These are phyloP conservation scores for Hippolais icterina DNA, from an alignment of 2,113 vertebrate genomes.

Conservation along the genomic window DNA sequence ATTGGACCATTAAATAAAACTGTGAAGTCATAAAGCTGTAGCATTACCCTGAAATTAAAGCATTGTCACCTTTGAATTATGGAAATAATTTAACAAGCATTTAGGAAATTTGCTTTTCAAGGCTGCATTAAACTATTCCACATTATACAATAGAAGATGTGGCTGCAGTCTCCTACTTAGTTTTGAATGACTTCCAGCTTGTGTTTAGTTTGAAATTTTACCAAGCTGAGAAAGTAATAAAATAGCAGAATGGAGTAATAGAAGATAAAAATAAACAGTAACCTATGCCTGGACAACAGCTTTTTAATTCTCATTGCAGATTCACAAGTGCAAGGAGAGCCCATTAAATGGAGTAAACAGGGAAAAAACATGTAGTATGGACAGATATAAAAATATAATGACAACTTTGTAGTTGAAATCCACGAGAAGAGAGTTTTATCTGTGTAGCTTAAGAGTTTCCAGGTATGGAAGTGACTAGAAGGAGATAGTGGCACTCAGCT, in stretches of 20 bases:
- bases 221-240: slow-evolving; percentile 47
- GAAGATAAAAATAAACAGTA: not conserved
- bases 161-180: not conserved
- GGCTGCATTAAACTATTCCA: slow-evolving; percentile 33
- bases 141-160: not conserved
- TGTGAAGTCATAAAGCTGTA: slow-evolving; percentile 67
- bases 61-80: slow-evolving; percentile 72
- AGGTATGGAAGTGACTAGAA: not conserved
- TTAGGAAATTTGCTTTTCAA: slow-evolving; percentile 66
- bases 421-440: not conserved
- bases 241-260: slow-evolving; percentile 29
- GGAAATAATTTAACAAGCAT: slow-evolving; percentile 63
- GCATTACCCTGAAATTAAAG: slow-evolving; percentile 74
- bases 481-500: not conserved
- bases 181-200: slow-evolving; percentile 39
- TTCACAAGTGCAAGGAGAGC: not conserved
- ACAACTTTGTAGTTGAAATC: not conserved
- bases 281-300: not conserved
- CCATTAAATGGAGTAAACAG: slow-evolving; percentile 32
- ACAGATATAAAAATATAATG: not conserved
- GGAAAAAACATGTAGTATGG: not conserved
- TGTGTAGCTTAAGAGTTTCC: not conserved
- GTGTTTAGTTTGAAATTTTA: slow-evolving; percentile 12
- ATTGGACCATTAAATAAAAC: slow-evolving; percentile 76
- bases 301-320: slow-evolving; percentile 15